phyloP scores from a whole-genome alignment of 2,888 invertebrate genomes.

The Pantelozetes paolii region DNA sequence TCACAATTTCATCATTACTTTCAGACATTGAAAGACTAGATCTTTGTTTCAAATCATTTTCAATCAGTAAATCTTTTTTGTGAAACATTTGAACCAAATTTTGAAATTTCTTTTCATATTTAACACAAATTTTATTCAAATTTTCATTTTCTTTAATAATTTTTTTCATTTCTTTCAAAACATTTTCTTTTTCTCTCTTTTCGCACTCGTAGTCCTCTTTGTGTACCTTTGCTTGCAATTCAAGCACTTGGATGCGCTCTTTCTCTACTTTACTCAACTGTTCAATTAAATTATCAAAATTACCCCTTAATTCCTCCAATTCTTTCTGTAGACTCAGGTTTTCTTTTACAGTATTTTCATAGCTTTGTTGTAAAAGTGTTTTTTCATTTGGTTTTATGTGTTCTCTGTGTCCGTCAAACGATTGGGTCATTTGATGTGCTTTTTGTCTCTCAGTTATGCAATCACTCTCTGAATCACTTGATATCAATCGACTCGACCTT shows the following conservation, averaged over 20 bases:
- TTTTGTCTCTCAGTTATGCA: too few relatives aligned
- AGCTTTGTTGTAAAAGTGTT: not conserved
- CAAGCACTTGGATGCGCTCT: conserved; percentile 5
- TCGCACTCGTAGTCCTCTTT: not conserved
- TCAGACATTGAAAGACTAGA: not conserved
- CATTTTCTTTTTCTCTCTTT: not conserved
- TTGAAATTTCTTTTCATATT: conserved; percentile 9
- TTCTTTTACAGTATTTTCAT: conserved; percentile 1
- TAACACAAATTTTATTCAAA: not conserved
- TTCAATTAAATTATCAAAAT: conserved; percentile 9
- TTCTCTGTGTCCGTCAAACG: not conserved
- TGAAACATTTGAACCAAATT: not conserved
- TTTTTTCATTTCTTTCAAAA: not conserved
- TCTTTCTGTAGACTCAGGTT: not conserved
- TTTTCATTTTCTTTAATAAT: not conserved
- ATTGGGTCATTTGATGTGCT: too few relatives aligned
- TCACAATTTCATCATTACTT: not conserved
- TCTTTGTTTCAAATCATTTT: not conserved
- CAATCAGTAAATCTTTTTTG: not conserved
- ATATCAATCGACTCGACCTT: conserved; percentile 3
- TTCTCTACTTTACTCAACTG: not conserved
- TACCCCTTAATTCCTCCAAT: not conserved
- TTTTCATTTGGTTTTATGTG: not conserved
- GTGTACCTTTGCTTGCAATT: not conserved
- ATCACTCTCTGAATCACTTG: not conserved